Percentiles rank a stretch among this genome's conserved stretches.
These are phyloP conservation scores for Agapostemon virescens DNA, from an alignment of 2,888 invertebrate genomes.

Conservation along the genomic window DNA sequence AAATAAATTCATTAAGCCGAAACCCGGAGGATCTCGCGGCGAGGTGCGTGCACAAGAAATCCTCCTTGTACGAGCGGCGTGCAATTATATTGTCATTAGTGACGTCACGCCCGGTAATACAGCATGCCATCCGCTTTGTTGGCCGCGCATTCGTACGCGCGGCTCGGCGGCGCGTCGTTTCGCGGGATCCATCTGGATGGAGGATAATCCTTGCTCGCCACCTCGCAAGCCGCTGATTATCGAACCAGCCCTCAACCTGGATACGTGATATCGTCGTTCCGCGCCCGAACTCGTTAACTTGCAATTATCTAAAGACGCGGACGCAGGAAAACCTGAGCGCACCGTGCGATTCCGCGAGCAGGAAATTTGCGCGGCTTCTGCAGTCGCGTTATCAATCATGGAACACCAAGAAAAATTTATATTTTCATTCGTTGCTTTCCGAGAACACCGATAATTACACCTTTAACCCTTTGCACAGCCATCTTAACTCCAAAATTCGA, in stretches of 20 bases:
- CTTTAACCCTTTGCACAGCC: too few species aligned
- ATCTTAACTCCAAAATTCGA: too few species aligned
- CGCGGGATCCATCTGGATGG: slow-evolving; percentile 32
- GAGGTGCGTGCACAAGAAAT: slow-evolving; percentile 58
- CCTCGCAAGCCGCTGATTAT: slow-evolving; percentile 34
- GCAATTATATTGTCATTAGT: slow-evolving; percentile 77
- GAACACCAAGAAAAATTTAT: not conserved
- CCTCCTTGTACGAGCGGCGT: slow-evolving; percentile 59
- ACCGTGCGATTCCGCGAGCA: not conserved
- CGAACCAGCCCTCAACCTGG: slow-evolving; percentile 27
- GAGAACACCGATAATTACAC: not conserved
- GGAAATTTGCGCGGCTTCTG: not conserved
- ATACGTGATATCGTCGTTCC: slow-evolving; percentile 24
- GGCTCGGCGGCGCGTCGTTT: slow-evolving; percentile 22
- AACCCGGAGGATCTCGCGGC: slow-evolving; percentile 41
- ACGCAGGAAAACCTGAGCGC: not conserved
- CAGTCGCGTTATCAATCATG: not conserved
- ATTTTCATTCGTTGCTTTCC: not conserved
- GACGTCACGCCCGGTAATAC: slow-evolving; percentile 60
- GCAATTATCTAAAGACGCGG: slow-evolving; percentile 30
- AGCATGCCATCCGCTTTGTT: slow-evolving; percentile 24
- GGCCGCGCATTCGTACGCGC: slow-evolving; percentile 26
- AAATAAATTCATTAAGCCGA: slow-evolving; percentile 72
- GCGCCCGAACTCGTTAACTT: slow-evolving; percentile 36
- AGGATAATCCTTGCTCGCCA: slow-evolving; percentile 38